Evolutionary conservation across 2,113 vertebrate species (phyloP).

Genomic region (Hemibagrus wyckioides): DNA sequence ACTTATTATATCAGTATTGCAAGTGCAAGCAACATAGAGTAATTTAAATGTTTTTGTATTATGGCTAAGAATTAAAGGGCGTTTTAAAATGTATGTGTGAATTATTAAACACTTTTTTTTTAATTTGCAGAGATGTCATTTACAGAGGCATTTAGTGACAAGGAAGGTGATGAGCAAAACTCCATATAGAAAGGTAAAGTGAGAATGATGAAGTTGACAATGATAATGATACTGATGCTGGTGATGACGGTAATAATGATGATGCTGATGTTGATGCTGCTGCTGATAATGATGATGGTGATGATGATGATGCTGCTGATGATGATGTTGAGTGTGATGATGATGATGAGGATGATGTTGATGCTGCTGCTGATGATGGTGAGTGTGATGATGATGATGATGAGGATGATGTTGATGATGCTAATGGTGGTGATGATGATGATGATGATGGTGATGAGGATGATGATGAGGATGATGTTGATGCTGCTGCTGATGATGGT

Average conservation of each 20-base stretch:
- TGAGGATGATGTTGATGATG: no score
- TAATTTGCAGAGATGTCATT: not conserved
- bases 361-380: no score
- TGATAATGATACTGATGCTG: no score
- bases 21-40: not conserved
- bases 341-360: not conserved
- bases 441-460: not conserved
- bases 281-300: not conserved
- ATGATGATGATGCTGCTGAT: not conserved
- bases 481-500: not conserved
- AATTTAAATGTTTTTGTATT: not conserved
- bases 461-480: not conserved
- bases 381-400: not conserved
- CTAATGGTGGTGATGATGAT: not conserved
- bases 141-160: not conserved
- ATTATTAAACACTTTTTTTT: no score
- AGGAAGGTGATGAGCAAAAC: not conserved
- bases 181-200: not conserved
- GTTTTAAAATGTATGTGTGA: no score
- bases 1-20: not conserved
- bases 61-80: not conserved
- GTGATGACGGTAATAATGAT: not conserved
- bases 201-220: not conserved
- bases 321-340: not conserved
- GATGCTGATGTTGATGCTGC: not conserved